Base-by-base conservation (phyloP, 1,140 invertebrate species). In the Parapsyche elsis region DNA sequence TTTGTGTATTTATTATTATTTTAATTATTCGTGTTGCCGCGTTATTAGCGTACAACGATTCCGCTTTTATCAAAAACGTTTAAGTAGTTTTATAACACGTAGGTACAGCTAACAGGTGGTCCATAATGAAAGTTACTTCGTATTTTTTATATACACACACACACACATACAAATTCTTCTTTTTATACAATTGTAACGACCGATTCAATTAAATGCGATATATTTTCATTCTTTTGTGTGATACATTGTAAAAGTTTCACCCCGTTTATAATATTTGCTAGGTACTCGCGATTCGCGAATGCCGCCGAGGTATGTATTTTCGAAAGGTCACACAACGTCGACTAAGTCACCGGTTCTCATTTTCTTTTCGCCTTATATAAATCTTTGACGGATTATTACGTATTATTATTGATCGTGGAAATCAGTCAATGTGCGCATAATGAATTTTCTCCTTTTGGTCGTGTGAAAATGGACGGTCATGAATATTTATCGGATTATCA, bases 21-120 rank as follows among this genome's bases (percentile, higher is more conserved):
- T 67, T 67, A 67, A 67, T 67, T 67, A 67, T 67, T 67, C 64
- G 64, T 67, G 64, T 26, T 23, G 2, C 19, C 7, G 64, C 9
- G 64, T 67, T 67, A 67, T 67, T 67, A 67, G 64, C 64, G 2
- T 12, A 53, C 49, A 53, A 53, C 49, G 64, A 26, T 61, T 61
- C 64, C 64, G 24, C 24, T 67, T 67, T 67, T 67, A 67, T 67
- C 64, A 26, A 67, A 38, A 38, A 67, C 64, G 64, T 67, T 67
- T 67, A 26, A 26, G 64, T 67, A 26, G 23, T 67, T 67, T 67
- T 67, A 26, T 67, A 26, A 26, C 64, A 24, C 21, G 64, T 67
- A 19, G 21, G 9, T 30, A 9, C 21, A 19, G 64, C 64, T 26
- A 67, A 67, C 64, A 67, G 64, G 64, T 67, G 64, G 64, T 67